Percentiles rank a stretch among this genome's conserved stretches.
phyloP scores from a whole-genome alignment of 2,113 vertebrate species.

The Bucco capensis region DNA sequence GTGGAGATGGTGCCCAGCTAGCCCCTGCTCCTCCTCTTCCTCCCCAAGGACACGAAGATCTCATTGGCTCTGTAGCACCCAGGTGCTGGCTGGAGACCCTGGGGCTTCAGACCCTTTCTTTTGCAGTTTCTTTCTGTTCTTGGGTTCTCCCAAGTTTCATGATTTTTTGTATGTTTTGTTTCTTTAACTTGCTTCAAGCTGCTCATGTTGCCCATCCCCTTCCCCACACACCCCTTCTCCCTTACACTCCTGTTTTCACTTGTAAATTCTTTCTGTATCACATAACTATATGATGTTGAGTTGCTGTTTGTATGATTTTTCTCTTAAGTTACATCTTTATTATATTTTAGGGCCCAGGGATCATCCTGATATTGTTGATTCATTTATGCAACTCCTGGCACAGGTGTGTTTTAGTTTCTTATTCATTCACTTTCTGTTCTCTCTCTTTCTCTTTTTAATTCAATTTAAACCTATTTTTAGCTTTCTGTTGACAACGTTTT shows the following conservation, averaged over 20 bases:
- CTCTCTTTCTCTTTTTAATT: constrained; percentile 86
- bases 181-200: constrained; percentile 95
- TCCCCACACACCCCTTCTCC: constrained; percentile 71
- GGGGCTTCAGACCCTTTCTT: constrained; percentile 76
- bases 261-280: constrained; percentile 89
- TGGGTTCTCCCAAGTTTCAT: constrained; percentile 93
- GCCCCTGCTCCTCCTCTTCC: constrained; percentile 40
- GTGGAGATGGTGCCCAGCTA: constrained; percentile 63
- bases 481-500: constrained; percentile 86
- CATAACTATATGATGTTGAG: constrained; percentile 99
- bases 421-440: constrained; percentile 99
- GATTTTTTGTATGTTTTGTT: constrained; percentile 88
- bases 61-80: constrained; percentile 55
- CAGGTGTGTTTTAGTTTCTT: constrained; percentile 99
- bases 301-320: constrained; percentile 99
- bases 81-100: constrained; percentile 58
- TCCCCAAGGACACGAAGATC: constrained; percentile 44
- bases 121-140: constrained; percentile 92
- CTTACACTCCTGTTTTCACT: constrained; percentile 86
- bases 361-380: constrained; percentile 99
- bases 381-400: constrained; percentile 99
- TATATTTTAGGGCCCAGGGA: constrained; percentile 99
- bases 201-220: constrained; percentile 84
- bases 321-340: constrained; percentile 99
- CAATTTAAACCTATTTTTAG: constrained; percentile 87